These are phyloP conservation scores for Microplitis manilae DNA, from an alignment of 2,888 invertebrate genomes.

Conservation along the genomic window DNA sequence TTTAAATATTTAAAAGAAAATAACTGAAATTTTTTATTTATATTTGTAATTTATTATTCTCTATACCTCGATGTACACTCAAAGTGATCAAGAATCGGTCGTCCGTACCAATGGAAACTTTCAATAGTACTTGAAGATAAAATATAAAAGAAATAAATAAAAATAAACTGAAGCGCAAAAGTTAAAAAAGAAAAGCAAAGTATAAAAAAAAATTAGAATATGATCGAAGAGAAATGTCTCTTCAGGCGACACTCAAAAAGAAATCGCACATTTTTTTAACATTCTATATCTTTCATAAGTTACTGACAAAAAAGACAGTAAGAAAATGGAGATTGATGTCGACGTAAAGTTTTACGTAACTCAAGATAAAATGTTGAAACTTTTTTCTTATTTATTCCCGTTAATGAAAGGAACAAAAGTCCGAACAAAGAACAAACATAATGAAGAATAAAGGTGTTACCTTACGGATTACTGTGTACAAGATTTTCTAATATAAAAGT, in stretches of 20 bases:
- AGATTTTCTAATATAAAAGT: conserved; percentile 28
- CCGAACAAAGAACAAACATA: conserved; percentile 5
- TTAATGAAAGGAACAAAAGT: conserved; percentile 25
- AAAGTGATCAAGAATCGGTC: conserved; percentile 50
- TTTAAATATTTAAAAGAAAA: too few species aligned
- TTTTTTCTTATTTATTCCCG: conserved; percentile 14
- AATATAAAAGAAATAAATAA: conserved; percentile 13
- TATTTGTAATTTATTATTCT: conserved; percentile 5
- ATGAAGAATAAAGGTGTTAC: background rate
- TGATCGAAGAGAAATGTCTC: conserved; percentile 29
- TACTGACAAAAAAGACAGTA: conserved; percentile 22
- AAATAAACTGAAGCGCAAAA: conserved; percentile 21
- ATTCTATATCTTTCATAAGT: conserved; percentile 8
- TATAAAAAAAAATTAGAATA: conserved; percentile 27
- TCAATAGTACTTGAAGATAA: conserved; percentile 47
- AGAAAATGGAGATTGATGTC: conserved; percentile 24
- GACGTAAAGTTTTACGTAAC: conserved; percentile 13
- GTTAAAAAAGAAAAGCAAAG: conserved; percentile 16
- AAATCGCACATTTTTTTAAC: conserved; percentile 19
- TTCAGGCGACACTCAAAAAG: conserved; percentile 26
- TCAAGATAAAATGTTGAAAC: background rate
- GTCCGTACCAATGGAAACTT: conserved; percentile 46
- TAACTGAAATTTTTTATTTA: background rate
- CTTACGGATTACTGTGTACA: conserved; percentile 38
- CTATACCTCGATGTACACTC: conserved; percentile 23